phyloP scores from a whole-genome alignment of 2,113 vertebrate species.

The Ursus arctos region DNA sequence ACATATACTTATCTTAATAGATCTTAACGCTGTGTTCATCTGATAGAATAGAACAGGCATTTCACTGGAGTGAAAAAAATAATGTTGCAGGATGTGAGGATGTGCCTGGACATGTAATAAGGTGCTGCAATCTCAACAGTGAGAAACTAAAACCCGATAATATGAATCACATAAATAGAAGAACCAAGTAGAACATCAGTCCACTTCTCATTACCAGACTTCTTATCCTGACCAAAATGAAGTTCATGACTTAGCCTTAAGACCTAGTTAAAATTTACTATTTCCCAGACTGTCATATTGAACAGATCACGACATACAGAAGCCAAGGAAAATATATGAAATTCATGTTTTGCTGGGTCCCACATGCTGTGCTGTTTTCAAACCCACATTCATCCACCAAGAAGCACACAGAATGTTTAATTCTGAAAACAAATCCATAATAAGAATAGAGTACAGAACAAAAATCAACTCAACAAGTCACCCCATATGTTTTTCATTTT shows the following conservation, averaged over 20 bases:
- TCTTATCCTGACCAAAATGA: conserved; percentile 77
- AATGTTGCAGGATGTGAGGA: neutral
- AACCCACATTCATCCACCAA: conserved; percentile 86
- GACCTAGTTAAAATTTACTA: conserved; percentile 84
- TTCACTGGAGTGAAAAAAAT: neutral
- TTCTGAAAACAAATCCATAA: conserved; percentile 87
- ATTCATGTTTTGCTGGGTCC: conserved; percentile 87
- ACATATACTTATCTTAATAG: neutral
- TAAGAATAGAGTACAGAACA: conserved; percentile 80
- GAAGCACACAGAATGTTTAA: conserved; percentile 80
- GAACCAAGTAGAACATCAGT: conserved; percentile 67
- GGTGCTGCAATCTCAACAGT: conserved; percentile 72
- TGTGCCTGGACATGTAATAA: conserved; percentile 47
- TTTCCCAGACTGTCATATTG: conserved; percentile 88
- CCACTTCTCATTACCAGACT: conserved; percentile 77
- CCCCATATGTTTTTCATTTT: conserved; percentile 89
- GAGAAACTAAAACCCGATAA: conserved; percentile 74
- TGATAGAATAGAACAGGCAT: neutral
- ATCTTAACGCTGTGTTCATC: neutral
- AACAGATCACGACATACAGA: conserved; percentile 90
- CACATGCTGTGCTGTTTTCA: conserved; percentile 88
- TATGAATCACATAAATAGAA: conserved; percentile 62
- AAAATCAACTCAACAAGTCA: conserved; percentile 87
- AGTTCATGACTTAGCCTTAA: conserved; percentile 82
- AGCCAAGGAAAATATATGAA: conserved; percentile 91